phyloP scores from a whole-genome alignment of 2,113 vertebrate species.

The Nothoprocta perdicaria region DNA sequence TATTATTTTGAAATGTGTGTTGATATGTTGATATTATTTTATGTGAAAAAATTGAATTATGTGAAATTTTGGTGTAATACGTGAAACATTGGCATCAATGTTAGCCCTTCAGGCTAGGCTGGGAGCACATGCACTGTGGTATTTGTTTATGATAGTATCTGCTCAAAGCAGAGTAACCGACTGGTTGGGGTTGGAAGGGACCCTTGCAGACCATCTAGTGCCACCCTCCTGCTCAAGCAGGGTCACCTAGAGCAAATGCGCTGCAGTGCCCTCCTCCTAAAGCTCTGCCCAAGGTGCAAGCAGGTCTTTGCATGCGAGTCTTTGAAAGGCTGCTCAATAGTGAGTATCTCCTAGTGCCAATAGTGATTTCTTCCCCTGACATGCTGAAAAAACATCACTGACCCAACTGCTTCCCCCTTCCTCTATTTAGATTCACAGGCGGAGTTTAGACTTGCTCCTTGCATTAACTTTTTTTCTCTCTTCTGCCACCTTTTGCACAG shows the following conservation, averaged over 20 bases:
- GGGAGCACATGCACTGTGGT: background rate
- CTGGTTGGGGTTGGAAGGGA: too few species aligned
- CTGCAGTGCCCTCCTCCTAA: background rate
- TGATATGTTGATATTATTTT: too few species aligned
- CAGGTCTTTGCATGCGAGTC: background rate
- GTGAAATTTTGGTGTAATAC: fast-evolving
- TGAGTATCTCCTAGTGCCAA: background rate
- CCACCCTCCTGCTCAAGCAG: too few species aligned
- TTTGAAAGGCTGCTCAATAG: background rate
- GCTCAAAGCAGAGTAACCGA: too few species aligned
- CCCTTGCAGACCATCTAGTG: too few species aligned
- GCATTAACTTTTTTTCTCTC: background rate
- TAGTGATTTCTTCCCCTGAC: background rate
- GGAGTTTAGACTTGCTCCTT: background rate
- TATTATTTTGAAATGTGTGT: too few species aligned
- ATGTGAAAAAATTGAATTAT: too few species aligned
- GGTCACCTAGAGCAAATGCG: background rate
- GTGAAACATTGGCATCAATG: fast-evolving
- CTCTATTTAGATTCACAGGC: background rate
- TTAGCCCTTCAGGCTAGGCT: fast-evolving
- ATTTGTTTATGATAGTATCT: background rate
- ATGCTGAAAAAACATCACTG: background rate
- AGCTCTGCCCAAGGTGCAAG: background rate
- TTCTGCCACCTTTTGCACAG: constrained; percentile 46
- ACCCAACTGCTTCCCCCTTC: background rate